These are phyloP conservation scores for Cephalopholis sonnerati DNA, from an alignment of 2,113 vertebrate genomes.

Conservation along the genomic window DNA sequence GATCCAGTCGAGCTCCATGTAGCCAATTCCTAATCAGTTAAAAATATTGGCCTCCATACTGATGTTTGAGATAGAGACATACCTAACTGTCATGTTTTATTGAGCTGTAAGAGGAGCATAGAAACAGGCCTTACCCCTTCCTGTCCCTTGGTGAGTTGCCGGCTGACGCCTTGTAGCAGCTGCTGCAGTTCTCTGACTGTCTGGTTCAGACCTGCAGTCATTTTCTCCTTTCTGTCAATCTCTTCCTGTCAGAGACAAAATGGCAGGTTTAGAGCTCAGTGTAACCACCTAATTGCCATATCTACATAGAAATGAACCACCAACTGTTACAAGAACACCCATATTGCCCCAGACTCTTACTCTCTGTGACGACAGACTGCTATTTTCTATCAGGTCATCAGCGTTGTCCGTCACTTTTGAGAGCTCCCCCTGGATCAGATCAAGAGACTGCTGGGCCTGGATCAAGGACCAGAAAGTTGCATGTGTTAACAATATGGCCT, in stretches of 20 bases:
- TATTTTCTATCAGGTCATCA: conserved; percentile 91
- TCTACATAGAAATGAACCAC: background rate
- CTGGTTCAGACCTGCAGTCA: conserved; percentile 90
- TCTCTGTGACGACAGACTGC: conserved; percentile 87
- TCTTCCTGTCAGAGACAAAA: conserved; percentile 85
- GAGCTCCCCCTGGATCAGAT: conserved; percentile 93
- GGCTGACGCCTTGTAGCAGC: conserved; percentile 90
- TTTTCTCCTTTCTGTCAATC: conserved; percentile 89
- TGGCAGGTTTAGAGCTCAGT: background rate
- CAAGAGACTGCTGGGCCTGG: conserved; percentile 95
- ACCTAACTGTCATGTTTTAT: background rate
- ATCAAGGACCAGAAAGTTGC: conserved; percentile 1
- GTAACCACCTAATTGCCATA: background rate
- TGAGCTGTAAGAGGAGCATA: background rate
- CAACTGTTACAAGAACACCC: background rate
- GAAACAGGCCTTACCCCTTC: conserved; percentile 50
- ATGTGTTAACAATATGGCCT: conserved; percentile 1
- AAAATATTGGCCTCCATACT: too few species aligned
- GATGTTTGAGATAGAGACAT: too few species aligned
- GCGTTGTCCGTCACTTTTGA: conserved; percentile 88
- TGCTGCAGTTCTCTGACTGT: conserved; percentile 93
- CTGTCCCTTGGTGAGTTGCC: conserved; percentile 86
- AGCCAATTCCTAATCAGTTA: too few species aligned
- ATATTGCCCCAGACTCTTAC: conserved; percentile 76
- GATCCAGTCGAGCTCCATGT: too few species aligned